Conservation (phyloP, 1,140 invertebrate genomes). For the Drosophila insularis region DNA sequence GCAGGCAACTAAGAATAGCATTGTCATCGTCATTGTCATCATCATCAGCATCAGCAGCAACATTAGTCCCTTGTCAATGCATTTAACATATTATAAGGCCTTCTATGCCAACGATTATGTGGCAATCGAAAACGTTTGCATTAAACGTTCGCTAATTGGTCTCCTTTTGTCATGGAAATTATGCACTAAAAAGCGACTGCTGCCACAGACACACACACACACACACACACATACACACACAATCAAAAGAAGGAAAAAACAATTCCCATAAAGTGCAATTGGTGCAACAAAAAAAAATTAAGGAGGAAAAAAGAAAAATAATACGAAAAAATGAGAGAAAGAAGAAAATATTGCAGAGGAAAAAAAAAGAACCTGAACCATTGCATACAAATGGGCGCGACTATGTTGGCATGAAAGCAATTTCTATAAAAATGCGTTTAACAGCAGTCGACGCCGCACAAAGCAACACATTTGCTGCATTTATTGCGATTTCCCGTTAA, state of each 20-base stretch:
- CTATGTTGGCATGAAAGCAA: constrained; percentile 59
- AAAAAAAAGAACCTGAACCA: constrained; percentile 4
- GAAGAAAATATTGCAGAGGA: constrained; percentile 9
- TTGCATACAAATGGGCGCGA: constrained; percentile 69
- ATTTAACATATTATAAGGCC: constrained; percentile 57
- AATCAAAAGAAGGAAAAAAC: constrained; percentile 44
- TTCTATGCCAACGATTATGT: constrained; percentile 57
- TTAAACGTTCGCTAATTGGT: constrained; percentile 74
- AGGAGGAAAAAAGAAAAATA: constrained; percentile 9
- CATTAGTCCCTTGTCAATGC: constrained; percentile 32
- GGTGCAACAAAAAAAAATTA: constrained; percentile 39
- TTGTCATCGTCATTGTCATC: neutral
- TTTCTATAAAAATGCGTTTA: constrained; percentile 80
- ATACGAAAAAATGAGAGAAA: constrained; percentile 10
- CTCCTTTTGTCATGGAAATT: constrained; percentile 73
- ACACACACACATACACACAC: neutral
- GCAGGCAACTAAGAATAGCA: neutral
- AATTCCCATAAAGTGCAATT: constrained; percentile 61
- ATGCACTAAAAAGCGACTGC: constrained; percentile 44
- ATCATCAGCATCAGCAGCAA: constrained; percentile 11
- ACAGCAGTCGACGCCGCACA: constrained; percentile 57
- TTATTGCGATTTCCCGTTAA: constrained; percentile 80
- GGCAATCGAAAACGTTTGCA: constrained; percentile 65
- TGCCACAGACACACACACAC: constrained; percentile 7
- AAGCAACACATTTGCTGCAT: constrained; percentile 80